A percentile compares a stretch with the other conserved stretches of the same genome.
Evolutionary conservation across 1,140 invertebrate species (phyloP).

Genomic region (Drosophila melanica): DNA sequence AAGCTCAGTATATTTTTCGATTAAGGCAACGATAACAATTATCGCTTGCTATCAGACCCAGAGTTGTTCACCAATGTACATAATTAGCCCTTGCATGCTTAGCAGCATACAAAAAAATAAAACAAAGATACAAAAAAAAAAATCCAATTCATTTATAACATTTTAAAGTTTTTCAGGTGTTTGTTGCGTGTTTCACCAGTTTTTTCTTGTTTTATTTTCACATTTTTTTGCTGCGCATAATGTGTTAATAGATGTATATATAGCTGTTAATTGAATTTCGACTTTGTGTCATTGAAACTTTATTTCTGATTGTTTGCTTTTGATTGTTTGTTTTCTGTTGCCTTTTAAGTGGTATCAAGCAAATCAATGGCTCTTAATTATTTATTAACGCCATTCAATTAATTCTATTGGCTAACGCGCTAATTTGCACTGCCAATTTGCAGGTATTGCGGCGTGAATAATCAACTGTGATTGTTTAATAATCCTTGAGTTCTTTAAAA

Average conservation of each 20-base stretch:
- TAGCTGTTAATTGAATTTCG: conserved; percentile 73
- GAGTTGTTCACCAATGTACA: neutral
- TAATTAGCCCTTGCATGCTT: conserved; percentile 2
- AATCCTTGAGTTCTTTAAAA: neutral
- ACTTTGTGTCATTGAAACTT: conserved; percentile 51
- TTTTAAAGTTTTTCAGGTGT: conserved; percentile 3
- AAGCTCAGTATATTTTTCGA: too few species aligned
- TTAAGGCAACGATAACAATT: too few species aligned
- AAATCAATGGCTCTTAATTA: conserved; percentile 61
- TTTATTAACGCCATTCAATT: conserved; percentile 56
- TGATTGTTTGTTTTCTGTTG: conserved; percentile 12
- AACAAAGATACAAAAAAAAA: neutral
- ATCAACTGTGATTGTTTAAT: neutral
- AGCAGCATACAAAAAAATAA: too few species aligned
- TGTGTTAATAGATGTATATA: conserved; percentile 22
- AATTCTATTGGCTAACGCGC: conserved; percentile 17
- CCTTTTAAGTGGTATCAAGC: conserved; percentile 17
- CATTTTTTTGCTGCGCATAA: conserved; percentile 24
- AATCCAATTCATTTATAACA: neutral
- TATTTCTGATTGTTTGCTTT: conserved; percentile 19
- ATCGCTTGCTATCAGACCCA: too few species aligned
- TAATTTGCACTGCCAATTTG: conserved; percentile 46
- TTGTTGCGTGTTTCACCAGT: conserved; percentile 1
- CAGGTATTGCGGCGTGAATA: conserved; percentile 1
- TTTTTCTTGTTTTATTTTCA: conserved; percentile 3